A percentile compares a stretch with the other conserved stretches of the same genome.
These are phyloP conservation scores for Dendroctonus valens DNA, from an alignment of 1,140 invertebrate species.

Conservation along the genomic window DNA sequence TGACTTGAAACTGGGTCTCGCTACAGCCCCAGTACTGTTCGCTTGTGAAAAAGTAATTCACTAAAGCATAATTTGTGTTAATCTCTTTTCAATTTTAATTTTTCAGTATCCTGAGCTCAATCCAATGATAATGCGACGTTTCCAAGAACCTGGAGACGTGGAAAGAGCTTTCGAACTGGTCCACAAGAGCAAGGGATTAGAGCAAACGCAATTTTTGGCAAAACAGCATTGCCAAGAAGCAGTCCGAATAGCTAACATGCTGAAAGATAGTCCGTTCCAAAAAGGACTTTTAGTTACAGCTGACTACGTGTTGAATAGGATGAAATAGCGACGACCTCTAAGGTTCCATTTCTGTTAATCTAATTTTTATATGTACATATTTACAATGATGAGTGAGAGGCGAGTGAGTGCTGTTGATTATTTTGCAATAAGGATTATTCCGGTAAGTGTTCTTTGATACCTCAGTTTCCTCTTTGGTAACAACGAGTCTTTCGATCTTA, in stretches of 20 bases:
- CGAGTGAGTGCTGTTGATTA: background rate
- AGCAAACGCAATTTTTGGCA: slow-evolving; percentile 90
- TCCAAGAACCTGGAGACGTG: slow-evolving; percentile 90
- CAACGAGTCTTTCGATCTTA: background rate
- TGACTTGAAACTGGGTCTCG: slow-evolving; percentile 91
- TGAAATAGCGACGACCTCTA: slow-evolving; percentile 61
- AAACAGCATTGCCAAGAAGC: slow-evolving; percentile 89
- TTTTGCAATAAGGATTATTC: background rate
- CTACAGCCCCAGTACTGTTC: slow-evolving; percentile 90
- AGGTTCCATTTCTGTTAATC: background rate
- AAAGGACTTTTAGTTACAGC: slow-evolving; percentile 77
- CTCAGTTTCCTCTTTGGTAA: background rate
- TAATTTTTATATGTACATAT: background rate
- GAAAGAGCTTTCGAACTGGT: slow-evolving; percentile 89
- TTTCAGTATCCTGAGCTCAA: slow-evolving; percentile 90
- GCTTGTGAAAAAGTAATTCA: slow-evolving; percentile 83
- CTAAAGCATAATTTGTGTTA: background rate
- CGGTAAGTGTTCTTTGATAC: background rate
- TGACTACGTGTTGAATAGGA: slow-evolving; percentile 83
- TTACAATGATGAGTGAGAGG: background rate
- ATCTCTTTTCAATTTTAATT: background rate
- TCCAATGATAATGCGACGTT: slow-evolving; percentile 94
- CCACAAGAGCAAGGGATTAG: slow-evolving; percentile 86
- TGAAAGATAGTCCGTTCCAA: slow-evolving; percentile 82
- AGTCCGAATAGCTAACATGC: slow-evolving; percentile 69